Evolutionary conservation across 2,113 vertebrate genomes (phyloP), one percentile per base, ranked within the genome.

Genomic region (Otis tarda): DNA sequence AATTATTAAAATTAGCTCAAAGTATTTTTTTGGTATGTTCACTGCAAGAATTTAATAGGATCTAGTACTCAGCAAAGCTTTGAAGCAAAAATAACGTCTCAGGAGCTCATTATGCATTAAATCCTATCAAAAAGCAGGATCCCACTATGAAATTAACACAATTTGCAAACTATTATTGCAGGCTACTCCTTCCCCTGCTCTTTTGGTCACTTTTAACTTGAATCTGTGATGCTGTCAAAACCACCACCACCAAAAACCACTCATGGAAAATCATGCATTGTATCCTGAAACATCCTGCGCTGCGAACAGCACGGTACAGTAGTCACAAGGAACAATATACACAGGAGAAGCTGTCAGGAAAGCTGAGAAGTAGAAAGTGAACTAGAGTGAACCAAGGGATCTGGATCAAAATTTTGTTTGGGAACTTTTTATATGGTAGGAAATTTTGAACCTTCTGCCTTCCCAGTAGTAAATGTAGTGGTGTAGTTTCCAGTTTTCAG

Each of bases 81-180:
- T 97, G 97, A 96, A 97, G 95, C 97, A 96, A 97, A 97, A 97
- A 94, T 96, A 96, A 94, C 78, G 73, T 97, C 93, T 97, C 97
- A 97, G 97, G 97, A 97, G 95, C 95, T 96, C 95, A 97, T 97
- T 97, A 97, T 33, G 25, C 89, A 96, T 94, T 95, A 97, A 97
- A 97, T 97, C 96, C 96, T 96, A 96, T 96, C 95, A 97, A 96
- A 97, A 97, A 94, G 92, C 91, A 96, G 96, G 90, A 80, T 94
- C 81, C 93, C 92, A 94, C 92, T 96, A 94, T 93, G 95, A 97
- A 97, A 97, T 97, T 95, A 97, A 96, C 95, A 96, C 93, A 94
- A 97, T 97, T 97, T 97, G 93, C 94, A 97, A 95, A 94, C 95
- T 69, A 56, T 94, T 95, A 95, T 81, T 83, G 81, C 70, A 70